Evolutionary conservation across 37 sponge, comb jelly and placozoan species (phyloP).

Genomic region (Beroe ovata): DNA sequence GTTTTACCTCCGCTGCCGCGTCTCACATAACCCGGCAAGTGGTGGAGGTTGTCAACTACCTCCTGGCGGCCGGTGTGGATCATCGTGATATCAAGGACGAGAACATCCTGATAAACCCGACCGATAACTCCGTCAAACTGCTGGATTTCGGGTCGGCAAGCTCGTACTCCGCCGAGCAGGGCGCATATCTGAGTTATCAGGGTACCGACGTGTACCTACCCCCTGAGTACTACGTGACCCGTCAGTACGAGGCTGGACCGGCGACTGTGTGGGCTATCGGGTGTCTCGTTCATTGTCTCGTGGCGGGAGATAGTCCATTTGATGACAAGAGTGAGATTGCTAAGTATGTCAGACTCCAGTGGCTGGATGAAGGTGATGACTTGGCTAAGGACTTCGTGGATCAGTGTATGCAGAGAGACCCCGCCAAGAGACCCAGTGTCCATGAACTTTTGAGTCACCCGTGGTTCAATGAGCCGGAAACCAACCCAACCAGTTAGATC

Average conservation of each 20-base stretch:
- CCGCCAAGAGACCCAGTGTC: neutral
- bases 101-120: slow-evolving; percentile 58
- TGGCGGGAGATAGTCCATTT: slow-evolving; percentile 50
- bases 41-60: slow-evolving; percentile 51
- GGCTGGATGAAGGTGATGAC: slow-evolving; percentile 58
- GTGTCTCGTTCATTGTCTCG: slow-evolving; percentile 54
- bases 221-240: slow-evolving; percentile 28
- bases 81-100: slow-evolving; percentile 66
- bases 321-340: slow-evolving; percentile 3
- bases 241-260: slow-evolving; percentile 5
- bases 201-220: slow-evolving; percentile 67
- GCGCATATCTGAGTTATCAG: slow-evolving; percentile 25
- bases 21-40: slow-evolving; percentile 32
- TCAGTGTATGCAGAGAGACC: neutral
- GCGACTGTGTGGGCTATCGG: slow-evolving; percentile 64
- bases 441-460: neutral
- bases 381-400: slow-evolving; percentile 42
- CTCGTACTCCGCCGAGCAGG: neutral
- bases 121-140: slow-evolving; percentile 1
- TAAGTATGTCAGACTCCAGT: slow-evolving; percentile 26
- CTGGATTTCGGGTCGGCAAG: slow-evolving; percentile 62
- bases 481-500: neutral
- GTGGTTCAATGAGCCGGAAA: slow-evolving; percentile 39
- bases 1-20: neutral
- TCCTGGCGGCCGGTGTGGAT: slow-evolving; percentile 12